Percentiles rank a stretch among this genome's conserved stretches.
phyloP scores from a whole-genome alignment of 2,113 vertebrate species.

The Probosciger aterrimus region DNA sequence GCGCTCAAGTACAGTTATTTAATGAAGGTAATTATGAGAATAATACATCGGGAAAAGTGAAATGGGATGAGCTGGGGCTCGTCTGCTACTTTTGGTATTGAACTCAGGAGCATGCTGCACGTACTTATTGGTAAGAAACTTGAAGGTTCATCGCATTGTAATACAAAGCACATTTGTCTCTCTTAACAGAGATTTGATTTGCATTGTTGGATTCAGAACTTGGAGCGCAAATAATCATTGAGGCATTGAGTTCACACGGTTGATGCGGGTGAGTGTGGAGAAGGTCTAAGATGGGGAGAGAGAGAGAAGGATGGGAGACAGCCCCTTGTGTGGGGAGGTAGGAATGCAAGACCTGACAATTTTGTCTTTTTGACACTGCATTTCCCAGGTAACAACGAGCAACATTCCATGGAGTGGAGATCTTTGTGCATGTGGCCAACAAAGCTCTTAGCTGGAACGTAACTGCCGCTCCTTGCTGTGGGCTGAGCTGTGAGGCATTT shows the following conservation, averaged over 20 bases:
- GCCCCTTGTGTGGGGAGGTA: not conserved
- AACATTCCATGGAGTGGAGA: rapidly evolving
- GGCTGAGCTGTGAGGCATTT: not conserved
- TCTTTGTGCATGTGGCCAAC: not conserved
- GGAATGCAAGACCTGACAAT: not conserved
- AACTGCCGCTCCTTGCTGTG: not conserved
- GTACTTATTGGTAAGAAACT: not conserved
- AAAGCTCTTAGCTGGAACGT: not conserved
- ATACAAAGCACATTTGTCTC: conserved; percentile 27
- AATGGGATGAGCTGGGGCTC: not conserved
- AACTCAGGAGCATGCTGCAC: not conserved
- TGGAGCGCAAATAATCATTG: not conserved
- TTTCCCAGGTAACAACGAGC: not conserved
- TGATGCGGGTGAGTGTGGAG: not conserved
- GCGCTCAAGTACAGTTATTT: not conserved
- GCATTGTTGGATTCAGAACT: not conserved
- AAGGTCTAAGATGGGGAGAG: not conserved
- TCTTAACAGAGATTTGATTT: conserved; percentile 50
- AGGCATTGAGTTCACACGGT: not conserved
- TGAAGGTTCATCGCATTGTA: conserved; percentile 17
- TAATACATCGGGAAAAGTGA: not conserved
- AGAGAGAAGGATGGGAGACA: not conserved
- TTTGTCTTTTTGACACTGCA: not conserved
- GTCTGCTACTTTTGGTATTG: not conserved
- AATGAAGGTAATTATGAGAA: conserved; percentile 41